phyloP scores from a whole-genome alignment of 2,797 vertebrate genomes.

The Sebastolobus alascanus region DNA sequence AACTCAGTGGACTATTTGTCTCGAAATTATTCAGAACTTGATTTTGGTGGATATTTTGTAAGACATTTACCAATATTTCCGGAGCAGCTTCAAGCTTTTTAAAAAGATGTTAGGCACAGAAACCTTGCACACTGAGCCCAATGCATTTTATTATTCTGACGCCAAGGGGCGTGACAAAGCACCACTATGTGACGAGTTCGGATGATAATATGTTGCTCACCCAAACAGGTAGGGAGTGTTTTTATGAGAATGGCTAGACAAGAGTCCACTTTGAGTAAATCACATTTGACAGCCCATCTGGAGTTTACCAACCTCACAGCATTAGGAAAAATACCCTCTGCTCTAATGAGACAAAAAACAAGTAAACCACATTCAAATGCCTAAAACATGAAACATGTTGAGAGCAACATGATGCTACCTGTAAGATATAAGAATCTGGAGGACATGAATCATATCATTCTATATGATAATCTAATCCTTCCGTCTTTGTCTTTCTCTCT shows the following conservation, averaged over 20 bases:
- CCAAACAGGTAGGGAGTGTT: neutral
- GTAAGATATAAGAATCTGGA: neutral
- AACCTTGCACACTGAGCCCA: too few relatives aligned
- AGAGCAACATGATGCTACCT: neutral
- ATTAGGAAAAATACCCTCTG: neutral
- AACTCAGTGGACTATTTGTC: neutral
- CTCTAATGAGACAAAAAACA: conserved; percentile 3
- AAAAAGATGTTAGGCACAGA: too few relatives aligned
- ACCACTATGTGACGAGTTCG: too few relatives aligned
- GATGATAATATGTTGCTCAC: neutral
- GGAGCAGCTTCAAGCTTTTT: neutral
- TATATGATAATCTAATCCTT: neutral
- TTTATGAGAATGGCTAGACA: conserved; percentile 2
- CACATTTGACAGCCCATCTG: conserved; percentile 4
- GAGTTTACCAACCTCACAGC: conserved; percentile 6
- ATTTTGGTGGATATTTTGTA: neutral
- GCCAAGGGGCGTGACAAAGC: too few relatives aligned
- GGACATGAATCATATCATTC: neutral
- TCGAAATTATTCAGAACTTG: neutral
- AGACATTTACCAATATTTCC: neutral
- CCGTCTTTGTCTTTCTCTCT: neutral
- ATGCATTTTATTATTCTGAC: too few relatives aligned
- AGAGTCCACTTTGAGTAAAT: conserved; percentile 10
- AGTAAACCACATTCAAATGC: neutral
- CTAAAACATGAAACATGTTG: neutral